A percentile compares a stretch with the other conserved stretches of the same genome.
phyloP scores from a whole-genome alignment of 2,888 invertebrate species.

The Cremastinae sp. region DNA sequence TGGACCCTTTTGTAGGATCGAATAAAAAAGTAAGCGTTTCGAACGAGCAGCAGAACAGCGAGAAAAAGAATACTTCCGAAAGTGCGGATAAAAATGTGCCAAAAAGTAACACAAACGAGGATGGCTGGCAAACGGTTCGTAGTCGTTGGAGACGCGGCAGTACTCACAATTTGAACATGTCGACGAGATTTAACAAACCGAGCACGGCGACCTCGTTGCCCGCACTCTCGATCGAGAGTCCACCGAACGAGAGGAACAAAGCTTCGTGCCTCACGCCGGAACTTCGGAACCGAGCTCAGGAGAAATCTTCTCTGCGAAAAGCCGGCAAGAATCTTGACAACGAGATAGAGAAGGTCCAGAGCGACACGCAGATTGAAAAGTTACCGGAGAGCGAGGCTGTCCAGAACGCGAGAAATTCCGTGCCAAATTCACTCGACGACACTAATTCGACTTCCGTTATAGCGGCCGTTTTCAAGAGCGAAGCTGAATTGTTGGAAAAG shows the following conservation, averaged over 20 bases:
- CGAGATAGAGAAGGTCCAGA: constrained; percentile 70
- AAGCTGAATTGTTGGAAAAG: constrained; percentile 78
- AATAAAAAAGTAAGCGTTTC: constrained; percentile 40
- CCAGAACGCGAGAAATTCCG: constrained; percentile 51
- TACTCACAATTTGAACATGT: constrained; percentile 83
- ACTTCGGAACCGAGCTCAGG: constrained; percentile 64
- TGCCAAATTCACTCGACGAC: constrained; percentile 63
- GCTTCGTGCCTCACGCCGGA: constrained; percentile 73
- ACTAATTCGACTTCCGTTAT: constrained; percentile 78
- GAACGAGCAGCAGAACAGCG: constrained; percentile 71
- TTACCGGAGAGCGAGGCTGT: constrained; percentile 60
- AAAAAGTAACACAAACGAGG: constrained; percentile 75
- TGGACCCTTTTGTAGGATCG: constrained; percentile 60
- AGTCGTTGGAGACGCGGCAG: constrained; percentile 86
- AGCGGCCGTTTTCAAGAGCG: constrained; percentile 78
- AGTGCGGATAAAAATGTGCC: constrained; percentile 7
- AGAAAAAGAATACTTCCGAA: constrained; percentile 6
- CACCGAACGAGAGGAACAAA: constrained; percentile 69
- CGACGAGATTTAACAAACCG: constrained; percentile 90
- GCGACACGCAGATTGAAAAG: constrained; percentile 64
- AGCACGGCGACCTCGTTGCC: constrained; percentile 92
- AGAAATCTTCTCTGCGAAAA: constrained; percentile 68
- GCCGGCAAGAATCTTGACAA: constrained; percentile 68
- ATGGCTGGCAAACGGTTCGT: constrained; percentile 96
- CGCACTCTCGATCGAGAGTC: constrained; percentile 82